Conservation (phyloP, 2,797 vertebrate species). For the Dicrostonyx torquatus region DNA sequence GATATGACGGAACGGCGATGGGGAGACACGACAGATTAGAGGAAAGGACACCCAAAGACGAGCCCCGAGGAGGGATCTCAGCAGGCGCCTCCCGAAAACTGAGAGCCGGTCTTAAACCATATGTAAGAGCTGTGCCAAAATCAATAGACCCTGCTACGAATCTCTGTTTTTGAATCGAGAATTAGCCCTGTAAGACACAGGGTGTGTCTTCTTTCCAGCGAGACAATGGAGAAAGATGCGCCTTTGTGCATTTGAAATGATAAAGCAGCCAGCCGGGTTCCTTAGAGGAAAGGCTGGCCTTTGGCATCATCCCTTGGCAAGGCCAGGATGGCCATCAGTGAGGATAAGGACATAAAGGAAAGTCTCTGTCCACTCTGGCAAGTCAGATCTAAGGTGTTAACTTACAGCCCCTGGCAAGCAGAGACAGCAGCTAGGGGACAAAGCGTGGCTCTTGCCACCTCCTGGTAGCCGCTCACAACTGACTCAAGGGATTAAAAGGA, state of each 20-base stretch:
- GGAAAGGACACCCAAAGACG: background rate
- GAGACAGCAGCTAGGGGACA: background rate
- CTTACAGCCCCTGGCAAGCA: background rate
- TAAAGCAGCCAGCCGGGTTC: background rate
- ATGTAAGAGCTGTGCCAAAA: background rate
- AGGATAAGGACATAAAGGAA: conserved; percentile 70
- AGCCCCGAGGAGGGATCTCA: background rate
- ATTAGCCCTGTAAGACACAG: background rate
- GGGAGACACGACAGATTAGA: rapidly evolving
- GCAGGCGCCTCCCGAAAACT: background rate
- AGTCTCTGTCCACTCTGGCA: conserved; percentile 64
- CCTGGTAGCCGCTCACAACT: background rate
- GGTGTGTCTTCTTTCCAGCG: background rate
- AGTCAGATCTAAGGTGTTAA: background rate
- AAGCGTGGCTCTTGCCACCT: too few relatives aligned
- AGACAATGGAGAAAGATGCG: background rate
- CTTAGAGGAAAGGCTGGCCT: conserved; percentile 50
- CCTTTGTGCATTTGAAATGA: background rate
- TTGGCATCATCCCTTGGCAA: conserved; percentile 20
- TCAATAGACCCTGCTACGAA: background rate
- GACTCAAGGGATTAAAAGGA: background rate
- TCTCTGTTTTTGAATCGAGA: background rate
- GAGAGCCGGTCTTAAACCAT: background rate
- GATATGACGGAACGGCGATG: background rate
- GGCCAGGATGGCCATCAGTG: conserved; percentile 24